Conservation (phyloP, 2,797 vertebrate genomes). For the Crax fasciolata region DNA sequence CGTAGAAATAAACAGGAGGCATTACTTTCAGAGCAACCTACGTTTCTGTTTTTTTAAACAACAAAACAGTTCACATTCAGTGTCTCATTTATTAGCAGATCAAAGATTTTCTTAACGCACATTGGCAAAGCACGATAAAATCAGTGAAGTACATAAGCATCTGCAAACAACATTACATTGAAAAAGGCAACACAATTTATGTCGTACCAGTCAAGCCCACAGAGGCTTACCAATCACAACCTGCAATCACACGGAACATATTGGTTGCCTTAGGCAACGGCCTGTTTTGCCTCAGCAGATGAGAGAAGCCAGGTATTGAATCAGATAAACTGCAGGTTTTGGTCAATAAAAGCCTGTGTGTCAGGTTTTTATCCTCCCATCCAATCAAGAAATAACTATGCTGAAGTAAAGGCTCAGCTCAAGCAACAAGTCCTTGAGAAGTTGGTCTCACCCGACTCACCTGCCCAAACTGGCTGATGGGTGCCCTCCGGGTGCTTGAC, state of each 20-base stretch:
- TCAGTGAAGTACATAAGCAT: constrained; percentile 13
- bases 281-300: not conserved
- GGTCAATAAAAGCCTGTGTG: not conserved
- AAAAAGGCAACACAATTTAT: not conserved
- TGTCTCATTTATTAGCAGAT: constrained; percentile 13
- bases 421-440: not conserved
- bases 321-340: constrained; percentile 36
- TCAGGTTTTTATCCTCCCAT: constrained; percentile 1
- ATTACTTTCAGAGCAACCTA: not conserved
- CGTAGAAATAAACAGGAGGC: not conserved
- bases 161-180: not conserved
- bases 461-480: not conserved
- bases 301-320: constrained; percentile 24
- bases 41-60: not conserved
- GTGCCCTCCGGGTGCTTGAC: not conserved
- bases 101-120: constrained; percentile 15
- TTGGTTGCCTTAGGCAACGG: constrained; percentile 50
- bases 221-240: constrained; percentile 33
- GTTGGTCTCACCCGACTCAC: accelerated
- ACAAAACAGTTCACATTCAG: not conserved
- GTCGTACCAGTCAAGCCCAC: not conserved
- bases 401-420: constrained; percentile 13
- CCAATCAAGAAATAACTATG: not conserved
- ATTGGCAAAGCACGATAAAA: not conserved
- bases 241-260: not conserved